Evolutionary conservation across 2,888 invertebrate species (phyloP).

Genomic region (Apantesis nais): DNA sequence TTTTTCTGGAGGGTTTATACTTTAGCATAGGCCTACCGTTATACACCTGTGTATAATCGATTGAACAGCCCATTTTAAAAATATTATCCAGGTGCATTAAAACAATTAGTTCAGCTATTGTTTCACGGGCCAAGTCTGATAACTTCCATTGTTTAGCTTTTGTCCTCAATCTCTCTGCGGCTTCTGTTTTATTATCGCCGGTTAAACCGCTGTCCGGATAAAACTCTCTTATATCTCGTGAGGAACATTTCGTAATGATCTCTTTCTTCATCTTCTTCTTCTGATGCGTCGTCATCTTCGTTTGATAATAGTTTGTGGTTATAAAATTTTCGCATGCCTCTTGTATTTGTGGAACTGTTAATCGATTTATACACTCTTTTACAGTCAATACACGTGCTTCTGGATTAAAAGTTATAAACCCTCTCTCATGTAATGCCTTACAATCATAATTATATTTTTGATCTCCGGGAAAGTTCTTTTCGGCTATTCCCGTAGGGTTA

Average conservation of each 20-base stretch:
- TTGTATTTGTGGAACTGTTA: background rate
- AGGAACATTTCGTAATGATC: background rate
- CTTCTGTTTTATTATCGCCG: background rate
- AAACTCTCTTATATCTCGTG: background rate
- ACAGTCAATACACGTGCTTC: background rate
- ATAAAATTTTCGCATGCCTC: background rate
- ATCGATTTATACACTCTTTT: background rate
- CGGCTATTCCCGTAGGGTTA: background rate
- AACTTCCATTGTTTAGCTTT: background rate
- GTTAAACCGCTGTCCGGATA: too few relatives aligned
- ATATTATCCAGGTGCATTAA: constrained; percentile 10
- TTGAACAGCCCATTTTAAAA: constrained; percentile 10
- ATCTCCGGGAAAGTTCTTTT: background rate
- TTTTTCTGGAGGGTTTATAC: background rate
- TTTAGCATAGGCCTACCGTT: background rate
- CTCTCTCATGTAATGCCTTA: background rate
- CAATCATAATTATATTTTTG: background rate
- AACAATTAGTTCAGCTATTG: constrained; percentile 5
- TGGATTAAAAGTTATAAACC: background rate
- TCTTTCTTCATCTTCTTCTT: too few relatives aligned
- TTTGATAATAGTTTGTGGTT: background rate
- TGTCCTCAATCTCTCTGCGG: background rate
- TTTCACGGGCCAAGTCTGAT: constrained; percentile 2
- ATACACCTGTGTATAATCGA: background rate
- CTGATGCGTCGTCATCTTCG: background rate